Evolutionary conservation across 2,888 invertebrate species (phyloP), one percentile per base, ranked within the genome.

Genomic region (Panzeria rudis): DNA sequence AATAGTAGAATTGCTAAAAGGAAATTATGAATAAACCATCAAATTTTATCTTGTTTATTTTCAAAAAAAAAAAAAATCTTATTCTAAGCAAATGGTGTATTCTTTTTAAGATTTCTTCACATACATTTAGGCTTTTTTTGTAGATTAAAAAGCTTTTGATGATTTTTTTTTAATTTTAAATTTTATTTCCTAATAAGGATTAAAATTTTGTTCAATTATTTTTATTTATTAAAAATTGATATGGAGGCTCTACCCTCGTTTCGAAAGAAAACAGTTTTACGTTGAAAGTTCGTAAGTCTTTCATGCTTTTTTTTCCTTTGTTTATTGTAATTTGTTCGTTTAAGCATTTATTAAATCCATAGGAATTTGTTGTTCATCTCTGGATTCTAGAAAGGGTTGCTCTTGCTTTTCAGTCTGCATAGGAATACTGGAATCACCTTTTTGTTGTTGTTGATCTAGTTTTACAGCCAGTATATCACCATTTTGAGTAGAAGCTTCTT

Each of bases 341-440:
- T 85, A 85, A 79, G 85, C 85, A 78, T 79, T 82, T 59, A 75
- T 76, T 35, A 79, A 64, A 75, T 85, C 85, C 73, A 78, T 68
- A 47, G 71, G 71, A 11, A 77, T 77, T 77, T 61, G 54, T 9
- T 77, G 54, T 9, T 77, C 84, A 73, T 35, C 54, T 73, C 50
- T 56, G 32, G 52, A 8, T 71, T 73, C 61, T 54, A 66, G 35
- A 29, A 56, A 66, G 35, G 78, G 15, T 47, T 64, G 56, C 17
- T 62, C 56, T 17, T 61, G 72, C 15, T 78, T 47, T 41, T 71
- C 78, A 52, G 44, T 75, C 50, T 73, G 73, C 44, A 69, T 79
- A 79, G 85, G 75, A 75, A 78, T 79, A 66, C 47, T 71, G 29
- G 61, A 44, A 52, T 83, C 68, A 78, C 68, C 73, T 62, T 61